phyloP scores from a whole-genome alignment of 2,113 vertebrate species.

The Myocastor coypus region DNA sequence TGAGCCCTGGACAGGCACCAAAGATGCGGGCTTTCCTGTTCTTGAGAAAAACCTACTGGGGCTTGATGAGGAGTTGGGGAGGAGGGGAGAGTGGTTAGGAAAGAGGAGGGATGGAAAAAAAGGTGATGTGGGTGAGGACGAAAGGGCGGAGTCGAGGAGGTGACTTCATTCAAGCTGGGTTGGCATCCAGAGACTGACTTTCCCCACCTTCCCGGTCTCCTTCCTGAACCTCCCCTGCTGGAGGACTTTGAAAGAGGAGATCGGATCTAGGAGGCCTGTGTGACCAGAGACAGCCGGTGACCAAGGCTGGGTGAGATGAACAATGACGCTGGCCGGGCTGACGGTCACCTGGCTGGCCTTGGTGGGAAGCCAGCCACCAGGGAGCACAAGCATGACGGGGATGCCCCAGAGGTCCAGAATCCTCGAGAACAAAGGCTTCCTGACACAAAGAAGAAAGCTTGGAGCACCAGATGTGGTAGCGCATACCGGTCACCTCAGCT shows the following conservation, averaged over 20 bases:
- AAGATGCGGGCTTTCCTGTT: constrained; percentile 81
- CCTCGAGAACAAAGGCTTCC: background rate
- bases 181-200: constrained; percentile 18
- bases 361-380: background rate
- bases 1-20: constrained; percentile 78
- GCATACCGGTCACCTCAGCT: background rate
- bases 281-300: background rate
- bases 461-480: background rate
- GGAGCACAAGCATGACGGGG: background rate
- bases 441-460: background rate
- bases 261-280: background rate
- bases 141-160: constrained; percentile 51
- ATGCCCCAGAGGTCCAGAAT: background rate
- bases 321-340: fast-evolving
- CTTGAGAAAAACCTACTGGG: constrained; percentile 69
- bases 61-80: background rate
- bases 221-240: background rate
- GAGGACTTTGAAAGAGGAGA: constrained; percentile 38
- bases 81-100: background rate
- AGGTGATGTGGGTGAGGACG: background rate
- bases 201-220: background rate
- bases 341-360: background rate
- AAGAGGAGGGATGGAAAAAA: constrained; percentile 53
- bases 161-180: constrained; percentile 66
- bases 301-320: background rate